A percentile compares a stretch with the other conserved stretches of the same genome.
Conservation (phyloP, 2,113 vertebrate genomes). For the Mirza zaza region DNA sequence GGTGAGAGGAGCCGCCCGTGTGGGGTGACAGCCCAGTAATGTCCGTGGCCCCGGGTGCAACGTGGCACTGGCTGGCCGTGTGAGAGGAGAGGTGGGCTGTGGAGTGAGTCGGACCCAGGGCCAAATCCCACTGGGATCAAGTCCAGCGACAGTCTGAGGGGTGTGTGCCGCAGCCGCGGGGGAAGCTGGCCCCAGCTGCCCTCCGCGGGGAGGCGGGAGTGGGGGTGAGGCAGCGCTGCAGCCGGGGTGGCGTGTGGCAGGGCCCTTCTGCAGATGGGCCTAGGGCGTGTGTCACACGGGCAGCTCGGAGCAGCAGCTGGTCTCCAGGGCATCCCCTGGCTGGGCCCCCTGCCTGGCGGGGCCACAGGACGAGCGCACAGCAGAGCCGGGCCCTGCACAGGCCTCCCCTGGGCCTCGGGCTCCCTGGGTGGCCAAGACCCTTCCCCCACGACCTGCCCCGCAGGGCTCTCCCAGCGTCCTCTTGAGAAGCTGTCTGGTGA, state of each 20-base stretch:
- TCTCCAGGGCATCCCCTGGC: too few relatives aligned
- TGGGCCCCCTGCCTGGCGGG: neutral
- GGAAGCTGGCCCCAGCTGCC: neutral
- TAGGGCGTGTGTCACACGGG: too few relatives aligned
- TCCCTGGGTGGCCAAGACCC: neutral
- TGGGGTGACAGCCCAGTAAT: neutral
- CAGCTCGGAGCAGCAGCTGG: too few relatives aligned
- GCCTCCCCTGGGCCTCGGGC: neutral
- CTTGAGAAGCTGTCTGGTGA: too few relatives aligned
- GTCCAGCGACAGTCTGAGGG: neutral
- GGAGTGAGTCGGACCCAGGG: neutral
- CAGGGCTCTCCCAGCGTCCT: neutral
- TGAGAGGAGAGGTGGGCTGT: neutral
- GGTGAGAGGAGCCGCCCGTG: accelerated
- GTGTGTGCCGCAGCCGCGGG: neutral
- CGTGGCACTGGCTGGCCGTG: accelerated
- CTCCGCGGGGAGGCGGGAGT: neutral
- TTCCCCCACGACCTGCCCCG: neutral
- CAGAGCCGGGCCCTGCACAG: neutral
- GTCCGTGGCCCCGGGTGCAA: neutral
- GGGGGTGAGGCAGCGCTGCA: neutral
- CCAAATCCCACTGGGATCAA: too few relatives aligned
- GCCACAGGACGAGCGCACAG: accelerated
- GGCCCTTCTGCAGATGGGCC: neutral
- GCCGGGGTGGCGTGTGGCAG: neutral